A percentile compares a stretch with the other conserved stretches of the same genome.
Conservation (phyloP, 2,888 invertebrate species). For the Tiphia femorata region DNA sequence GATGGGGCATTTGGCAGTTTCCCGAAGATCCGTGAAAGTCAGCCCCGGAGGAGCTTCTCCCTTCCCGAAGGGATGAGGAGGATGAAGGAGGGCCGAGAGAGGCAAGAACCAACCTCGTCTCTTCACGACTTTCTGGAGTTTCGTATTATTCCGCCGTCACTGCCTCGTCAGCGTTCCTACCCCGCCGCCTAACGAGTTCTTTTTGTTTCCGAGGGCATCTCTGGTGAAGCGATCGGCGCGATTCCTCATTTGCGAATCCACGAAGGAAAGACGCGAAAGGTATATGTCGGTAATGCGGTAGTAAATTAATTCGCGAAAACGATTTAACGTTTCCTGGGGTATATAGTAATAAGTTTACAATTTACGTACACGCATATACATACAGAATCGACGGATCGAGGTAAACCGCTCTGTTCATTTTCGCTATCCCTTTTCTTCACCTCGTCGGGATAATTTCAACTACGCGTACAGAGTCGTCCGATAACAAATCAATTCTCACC, state of each 20-base stretch:
- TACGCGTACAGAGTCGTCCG: too few relatives aligned
- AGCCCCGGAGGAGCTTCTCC: too few relatives aligned
- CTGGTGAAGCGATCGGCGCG: neutral
- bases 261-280: neutral
- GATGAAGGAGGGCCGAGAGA: neutral
- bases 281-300: too few relatives aligned
- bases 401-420: too few relatives aligned
- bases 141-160: conserved; percentile 30
- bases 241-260: neutral
- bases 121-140: conserved; percentile 10
- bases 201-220: conserved; percentile 16
- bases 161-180: conserved; percentile 15
- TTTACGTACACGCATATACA: too few relatives aligned
- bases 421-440: too few relatives aligned
- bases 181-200: conserved; percentile 28
- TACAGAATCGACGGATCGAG: too few relatives aligned
- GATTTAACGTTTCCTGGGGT: too few relatives aligned
- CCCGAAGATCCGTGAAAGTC: conserved; percentile 32
- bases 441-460: too few relatives aligned
- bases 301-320: too few relatives aligned
- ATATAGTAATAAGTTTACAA: too few relatives aligned
- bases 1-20: conserved; percentile 52
- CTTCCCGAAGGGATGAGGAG: neutral
- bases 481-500: too few relatives aligned
- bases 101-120: conserved; percentile 14